These are phyloP conservation scores for Taenioides sp. DNA, from an alignment of 2,797 vertebrate genomes.

Conservation along the genomic window DNA sequence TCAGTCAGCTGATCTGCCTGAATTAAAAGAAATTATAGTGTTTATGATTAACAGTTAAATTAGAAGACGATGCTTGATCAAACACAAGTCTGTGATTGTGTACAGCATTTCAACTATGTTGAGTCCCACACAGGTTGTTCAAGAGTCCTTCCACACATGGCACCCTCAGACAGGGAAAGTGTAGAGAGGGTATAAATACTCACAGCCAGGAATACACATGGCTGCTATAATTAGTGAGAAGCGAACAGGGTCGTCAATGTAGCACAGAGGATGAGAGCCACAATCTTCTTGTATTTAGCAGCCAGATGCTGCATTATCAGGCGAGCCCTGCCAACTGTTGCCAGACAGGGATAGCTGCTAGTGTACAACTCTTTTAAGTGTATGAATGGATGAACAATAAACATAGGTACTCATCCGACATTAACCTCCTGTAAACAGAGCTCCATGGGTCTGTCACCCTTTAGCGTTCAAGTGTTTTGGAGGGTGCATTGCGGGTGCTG, in stretches of 20 bases:
- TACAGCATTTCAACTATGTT: neutral
- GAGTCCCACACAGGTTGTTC: neutral
- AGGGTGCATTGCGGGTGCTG: constrained; percentile 76
- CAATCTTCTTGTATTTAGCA: constrained; percentile 50
- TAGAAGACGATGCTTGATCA: too few species aligned
- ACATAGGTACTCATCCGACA: neutral
- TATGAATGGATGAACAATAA: neutral
- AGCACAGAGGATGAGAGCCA: constrained; percentile 75
- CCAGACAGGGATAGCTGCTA: constrained; percentile 11
- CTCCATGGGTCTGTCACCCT: neutral
- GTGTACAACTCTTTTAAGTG: constrained; percentile 4
- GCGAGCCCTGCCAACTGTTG: constrained; percentile 42
- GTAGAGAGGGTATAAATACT: constrained; percentile 79
- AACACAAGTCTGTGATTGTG: neutral
- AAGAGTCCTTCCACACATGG: constrained; percentile 29
- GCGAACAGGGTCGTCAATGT: constrained; percentile 80
- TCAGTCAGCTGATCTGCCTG: constrained; percentile 92
- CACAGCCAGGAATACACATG: constrained; percentile 73
- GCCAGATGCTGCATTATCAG: constrained; percentile 37
- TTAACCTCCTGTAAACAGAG: neutral
- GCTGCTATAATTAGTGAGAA: constrained; percentile 81
- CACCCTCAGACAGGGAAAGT: constrained; percentile 68
- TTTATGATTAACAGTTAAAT: neutral
- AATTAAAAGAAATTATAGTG: constrained; percentile 30
- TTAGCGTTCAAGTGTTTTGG: constrained; percentile 25